A percentile compares a stretch with the other conserved stretches of the same genome.
Conservation (phyloP, 2,797 vertebrate species). For the Gallinago nigripennis region DNA sequence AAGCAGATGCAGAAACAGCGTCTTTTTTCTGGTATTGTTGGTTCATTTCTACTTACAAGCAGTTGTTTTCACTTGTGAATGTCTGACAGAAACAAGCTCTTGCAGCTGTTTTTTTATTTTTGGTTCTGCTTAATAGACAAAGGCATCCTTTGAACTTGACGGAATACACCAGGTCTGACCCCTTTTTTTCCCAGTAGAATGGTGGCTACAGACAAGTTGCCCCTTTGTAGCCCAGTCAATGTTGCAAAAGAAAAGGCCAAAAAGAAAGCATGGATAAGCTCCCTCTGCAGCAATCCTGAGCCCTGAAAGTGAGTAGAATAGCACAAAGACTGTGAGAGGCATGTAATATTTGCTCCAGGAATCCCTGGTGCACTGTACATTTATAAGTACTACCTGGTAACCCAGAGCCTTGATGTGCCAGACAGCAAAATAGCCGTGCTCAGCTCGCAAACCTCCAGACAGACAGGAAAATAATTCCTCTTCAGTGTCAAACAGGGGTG, state of each 20-base stretch:
- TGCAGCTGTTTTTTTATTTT: neutral
- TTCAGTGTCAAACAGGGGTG: neutral
- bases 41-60: neutral
- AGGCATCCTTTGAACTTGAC: neutral
- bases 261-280: neutral
- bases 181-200: neutral
- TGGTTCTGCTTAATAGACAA: neutral
- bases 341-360: neutral
- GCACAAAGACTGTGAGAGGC: neutral
- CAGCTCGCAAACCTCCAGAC: constrained; percentile 15
- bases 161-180: neutral
- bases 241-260: neutral
- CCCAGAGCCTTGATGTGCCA: constrained; percentile 1
- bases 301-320: neutral
- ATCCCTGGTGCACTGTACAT: neutral
- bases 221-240: neutral
- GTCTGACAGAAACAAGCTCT: neutral
- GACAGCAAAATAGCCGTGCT: neutral
- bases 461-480: constrained; percentile 19
- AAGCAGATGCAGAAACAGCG: neutral
- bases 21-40: neutral
- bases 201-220: neutral
- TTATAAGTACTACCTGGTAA: constrained; percentile 14
- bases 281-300: neutral
- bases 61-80: neutral